Evolutionary conservation across 2,113 vertebrate genomes (phyloP).

Genomic region (Engraulis encrasicolus): DNA sequence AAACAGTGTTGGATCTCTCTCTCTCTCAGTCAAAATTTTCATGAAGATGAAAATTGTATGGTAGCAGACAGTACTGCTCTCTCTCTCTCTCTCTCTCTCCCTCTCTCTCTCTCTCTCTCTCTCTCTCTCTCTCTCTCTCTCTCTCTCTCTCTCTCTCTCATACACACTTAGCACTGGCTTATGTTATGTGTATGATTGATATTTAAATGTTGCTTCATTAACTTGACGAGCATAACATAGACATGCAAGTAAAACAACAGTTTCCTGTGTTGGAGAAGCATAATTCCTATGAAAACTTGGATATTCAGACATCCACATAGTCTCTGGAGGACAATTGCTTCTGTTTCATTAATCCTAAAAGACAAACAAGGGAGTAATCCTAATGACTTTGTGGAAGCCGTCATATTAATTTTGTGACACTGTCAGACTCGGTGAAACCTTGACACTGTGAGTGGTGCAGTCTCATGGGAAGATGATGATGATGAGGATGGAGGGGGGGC

Average conservation of each 20-base stretch:
- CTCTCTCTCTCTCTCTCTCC: too few species aligned
- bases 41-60: too few species aligned
- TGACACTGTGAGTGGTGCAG: background rate
- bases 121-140: too few species aligned
- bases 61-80: too few species aligned
- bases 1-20: too few species aligned
- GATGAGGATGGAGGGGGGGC: too few species aligned
- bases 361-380: background rate
- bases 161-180: background rate
- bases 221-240: background rate
- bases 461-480: background rate
- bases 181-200: background rate
- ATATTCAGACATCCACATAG: background rate
- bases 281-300: background rate
- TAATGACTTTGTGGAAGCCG: background rate
- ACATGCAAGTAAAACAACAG: background rate
- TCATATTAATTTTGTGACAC: background rate
- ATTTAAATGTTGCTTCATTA: background rate
- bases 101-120: too few species aligned
- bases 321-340: background rate
- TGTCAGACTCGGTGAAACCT: background rate
- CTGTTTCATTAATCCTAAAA: background rate
- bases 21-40: too few species aligned
- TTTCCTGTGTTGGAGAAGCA: background rate
- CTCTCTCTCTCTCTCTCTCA: too few species aligned